Evolutionary conservation across 1,140 invertebrate species (phyloP).

Genomic region (Drosophila yakuba): DNA sequence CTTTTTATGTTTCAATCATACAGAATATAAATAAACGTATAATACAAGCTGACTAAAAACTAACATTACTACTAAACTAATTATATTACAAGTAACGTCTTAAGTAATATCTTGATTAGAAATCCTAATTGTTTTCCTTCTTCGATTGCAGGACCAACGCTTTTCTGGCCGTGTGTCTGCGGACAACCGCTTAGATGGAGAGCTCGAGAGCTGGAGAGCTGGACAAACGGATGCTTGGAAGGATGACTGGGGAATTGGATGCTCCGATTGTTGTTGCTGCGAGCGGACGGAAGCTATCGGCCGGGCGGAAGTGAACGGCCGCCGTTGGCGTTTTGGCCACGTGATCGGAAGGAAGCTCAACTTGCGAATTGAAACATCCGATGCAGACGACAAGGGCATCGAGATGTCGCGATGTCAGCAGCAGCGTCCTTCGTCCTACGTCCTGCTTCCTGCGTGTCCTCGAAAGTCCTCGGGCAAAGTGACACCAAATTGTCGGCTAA

Average conservation of each 20-base stretch:
- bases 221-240: conserved; percentile 14
- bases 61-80: too few species aligned
- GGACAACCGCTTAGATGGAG: conserved; percentile 18
- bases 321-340: conserved; percentile 74
- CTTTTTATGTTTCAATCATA: background rate
- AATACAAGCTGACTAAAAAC: too few species aligned
- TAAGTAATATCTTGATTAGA: background rate
- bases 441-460: conserved; percentile 5
- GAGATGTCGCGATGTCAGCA: conserved; percentile 17
- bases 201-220: conserved; percentile 13
- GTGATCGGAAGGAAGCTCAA: conserved; percentile 80
- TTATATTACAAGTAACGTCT: background rate
- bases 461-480: conserved; percentile 25
- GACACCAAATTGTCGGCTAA: conserved; percentile 75
- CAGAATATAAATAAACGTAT: background rate
- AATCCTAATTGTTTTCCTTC: background rate
- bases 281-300: conserved; percentile 81
- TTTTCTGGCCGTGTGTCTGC: background rate
- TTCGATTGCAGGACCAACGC: background rate
- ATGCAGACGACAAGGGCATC: conserved; percentile 50
- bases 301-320: conserved; percentile 75
- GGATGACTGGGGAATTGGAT: conserved; percentile 13
- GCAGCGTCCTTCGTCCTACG: conserved; percentile 11
- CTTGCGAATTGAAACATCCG: conserved; percentile 83
- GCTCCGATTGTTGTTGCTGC: conserved; percentile 23